These are phyloP conservation scores for Cossypha niveicapilla DNA, from an alignment of 2,797 vertebrate species.

Conservation along the genomic window DNA sequence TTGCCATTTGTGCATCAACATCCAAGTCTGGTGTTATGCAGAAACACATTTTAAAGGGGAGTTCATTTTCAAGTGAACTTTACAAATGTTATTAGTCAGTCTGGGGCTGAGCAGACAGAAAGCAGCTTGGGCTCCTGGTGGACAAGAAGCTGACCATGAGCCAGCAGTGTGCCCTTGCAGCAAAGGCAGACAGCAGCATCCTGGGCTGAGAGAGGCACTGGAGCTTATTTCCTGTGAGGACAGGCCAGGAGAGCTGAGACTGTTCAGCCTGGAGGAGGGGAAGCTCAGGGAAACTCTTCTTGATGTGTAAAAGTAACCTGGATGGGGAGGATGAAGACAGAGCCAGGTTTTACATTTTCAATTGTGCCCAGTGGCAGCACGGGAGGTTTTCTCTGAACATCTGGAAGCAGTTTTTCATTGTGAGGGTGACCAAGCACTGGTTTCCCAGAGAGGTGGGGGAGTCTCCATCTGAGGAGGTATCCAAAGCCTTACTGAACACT, in stretches of 20 bases:
- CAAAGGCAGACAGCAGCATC: neutral
- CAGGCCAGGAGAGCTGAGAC: neutral
- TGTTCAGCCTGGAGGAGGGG: neutral
- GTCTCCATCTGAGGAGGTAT: neutral
- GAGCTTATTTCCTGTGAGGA: neutral
- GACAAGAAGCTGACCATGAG: neutral
- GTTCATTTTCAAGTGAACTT: neutral
- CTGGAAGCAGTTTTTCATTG: neutral
- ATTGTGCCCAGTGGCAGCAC: neutral
- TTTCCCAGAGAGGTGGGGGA: neutral
- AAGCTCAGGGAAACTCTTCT: neutral
- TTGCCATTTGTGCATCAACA: neutral
- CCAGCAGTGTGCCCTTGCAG: neutral
- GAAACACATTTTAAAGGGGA: neutral
- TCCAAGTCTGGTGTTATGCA: neutral
- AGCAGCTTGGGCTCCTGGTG: neutral
- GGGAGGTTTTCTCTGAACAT: neutral
- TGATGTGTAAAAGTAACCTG: neutral
- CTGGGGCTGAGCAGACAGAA: neutral
- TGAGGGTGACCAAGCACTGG: neutral
- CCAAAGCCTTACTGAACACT: neutral
- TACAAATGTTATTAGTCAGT: neutral
- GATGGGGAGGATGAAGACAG: neutral
- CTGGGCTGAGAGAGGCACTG: neutral
- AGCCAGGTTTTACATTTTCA: neutral